Evolutionary conservation across 2,113 vertebrate species (phyloP).

Genomic region (Gallinago undulata): DNA sequence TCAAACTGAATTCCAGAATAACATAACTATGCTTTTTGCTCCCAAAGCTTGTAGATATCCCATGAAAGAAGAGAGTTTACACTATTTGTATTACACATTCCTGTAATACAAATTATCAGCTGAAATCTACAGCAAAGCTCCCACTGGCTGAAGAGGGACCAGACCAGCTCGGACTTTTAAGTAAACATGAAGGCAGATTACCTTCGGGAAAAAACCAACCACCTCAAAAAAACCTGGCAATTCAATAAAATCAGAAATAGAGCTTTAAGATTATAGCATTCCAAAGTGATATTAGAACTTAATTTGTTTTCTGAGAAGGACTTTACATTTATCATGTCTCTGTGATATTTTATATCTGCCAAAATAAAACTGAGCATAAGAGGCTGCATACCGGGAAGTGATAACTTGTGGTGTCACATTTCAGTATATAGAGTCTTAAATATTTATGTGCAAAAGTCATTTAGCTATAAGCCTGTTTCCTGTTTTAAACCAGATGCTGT

Average conservation of each 20-base stretch:
- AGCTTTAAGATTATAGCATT: conserved; percentile 1
- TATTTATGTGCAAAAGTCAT: conserved; percentile 70
- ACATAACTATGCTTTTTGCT: background rate
- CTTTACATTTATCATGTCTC: conserved; percentile 20
- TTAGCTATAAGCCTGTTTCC: conserved; percentile 69
- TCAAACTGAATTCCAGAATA: background rate
- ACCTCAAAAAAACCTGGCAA: background rate
- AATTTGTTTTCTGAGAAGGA: conserved; percentile 24
- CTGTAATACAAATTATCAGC: background rate
- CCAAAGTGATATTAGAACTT: conserved; percentile 26
- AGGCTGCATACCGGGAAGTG: conserved; percentile 49
- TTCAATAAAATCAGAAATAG: background rate
- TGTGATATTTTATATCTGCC: conserved; percentile 56
- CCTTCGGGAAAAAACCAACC: background rate
- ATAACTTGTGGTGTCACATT: conserved; percentile 66
- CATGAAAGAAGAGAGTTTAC: background rate
- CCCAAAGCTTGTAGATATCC: background rate
- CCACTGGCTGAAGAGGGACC: background rate
- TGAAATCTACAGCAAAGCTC: background rate
- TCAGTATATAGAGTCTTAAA: conserved; percentile 62
- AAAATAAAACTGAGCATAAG: conserved; percentile 67
- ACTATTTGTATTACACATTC: background rate
- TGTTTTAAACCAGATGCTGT: conserved; percentile 69
- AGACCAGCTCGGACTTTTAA: background rate
- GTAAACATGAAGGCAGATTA: background rate